Percentiles rank a stretch among this genome's conserved stretches.
phyloP scores from a whole-genome alignment of 2,113 vertebrate genomes.

The Tachysurus vachellii region DNA sequence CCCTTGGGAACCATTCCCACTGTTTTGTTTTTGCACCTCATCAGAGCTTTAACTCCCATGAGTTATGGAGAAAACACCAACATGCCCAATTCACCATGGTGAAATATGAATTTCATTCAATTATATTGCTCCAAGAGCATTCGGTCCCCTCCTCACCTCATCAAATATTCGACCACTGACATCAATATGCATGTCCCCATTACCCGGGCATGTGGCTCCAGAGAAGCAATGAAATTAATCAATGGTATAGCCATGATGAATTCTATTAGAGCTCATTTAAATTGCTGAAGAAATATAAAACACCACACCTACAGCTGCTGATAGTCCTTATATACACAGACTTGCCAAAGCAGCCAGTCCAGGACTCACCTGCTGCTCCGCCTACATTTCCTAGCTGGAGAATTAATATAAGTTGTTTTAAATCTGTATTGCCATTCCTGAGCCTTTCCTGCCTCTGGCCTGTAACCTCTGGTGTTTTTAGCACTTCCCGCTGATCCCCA shows the following conservation, averaged over 20 bases:
- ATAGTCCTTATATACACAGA: neutral
- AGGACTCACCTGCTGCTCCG: slow-evolving; percentile 1
- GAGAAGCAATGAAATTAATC: slow-evolving; percentile 54
- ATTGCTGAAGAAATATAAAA: slow-evolving; percentile 30
- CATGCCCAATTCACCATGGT: slow-evolving; percentile 40
- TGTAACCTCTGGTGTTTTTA: slow-evolving; percentile 2
- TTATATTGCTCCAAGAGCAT: slow-evolving; percentile 47
- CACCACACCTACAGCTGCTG: neutral
- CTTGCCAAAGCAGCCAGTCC: neutral
- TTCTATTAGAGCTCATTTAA: slow-evolving; percentile 43
- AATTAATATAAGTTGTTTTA: neutral
- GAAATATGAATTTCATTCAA: slow-evolving; percentile 52
- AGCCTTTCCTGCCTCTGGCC: neutral
- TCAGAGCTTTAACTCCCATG: slow-evolving; percentile 18
- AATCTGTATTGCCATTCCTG: neutral
- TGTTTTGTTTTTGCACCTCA: slow-evolving; percentile 18
- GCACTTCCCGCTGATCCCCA: neutral
- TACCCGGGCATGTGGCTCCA: slow-evolving; percentile 31
- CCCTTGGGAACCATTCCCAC: neutral
- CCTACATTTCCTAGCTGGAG: neutral
- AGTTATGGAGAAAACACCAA: slow-evolving; percentile 36
- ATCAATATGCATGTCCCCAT: slow-evolving; percentile 56
- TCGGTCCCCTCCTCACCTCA: slow-evolving; percentile 29
- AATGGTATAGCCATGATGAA: slow-evolving; percentile 40
- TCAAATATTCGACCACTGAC: slow-evolving; percentile 30